A percentile compares a stretch with the other conserved stretches of the same genome.
Evolutionary conservation across 2,113 vertebrate genomes (phyloP).

Genomic region (Aythya baeri): DNA sequence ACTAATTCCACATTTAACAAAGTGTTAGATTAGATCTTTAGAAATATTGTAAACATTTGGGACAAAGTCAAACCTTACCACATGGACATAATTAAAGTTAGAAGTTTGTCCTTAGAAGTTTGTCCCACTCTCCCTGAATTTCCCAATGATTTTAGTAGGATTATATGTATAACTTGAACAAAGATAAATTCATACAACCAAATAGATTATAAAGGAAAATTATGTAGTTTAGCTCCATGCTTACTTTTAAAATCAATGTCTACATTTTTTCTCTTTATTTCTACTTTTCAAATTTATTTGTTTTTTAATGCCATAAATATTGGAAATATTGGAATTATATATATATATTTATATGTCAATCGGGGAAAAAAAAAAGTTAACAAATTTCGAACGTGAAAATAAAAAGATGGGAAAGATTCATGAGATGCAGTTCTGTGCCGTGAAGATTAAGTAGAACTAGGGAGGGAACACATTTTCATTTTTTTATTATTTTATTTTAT

Average conservation of each 20-base stretch:
- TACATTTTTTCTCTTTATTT: neutral
- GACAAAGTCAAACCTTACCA: neutral
- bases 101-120: neutral
- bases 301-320: neutral
- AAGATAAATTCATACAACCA: neutral
- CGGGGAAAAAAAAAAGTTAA: neutral
- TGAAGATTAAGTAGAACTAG: slow-evolving; percentile 20
- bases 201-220: neutral
- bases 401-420: neutral
- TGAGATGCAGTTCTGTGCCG: neutral
- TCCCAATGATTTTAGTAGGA: neutral
- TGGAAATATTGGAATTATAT: neutral
- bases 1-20: neutral
- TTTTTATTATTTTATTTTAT: neutral
- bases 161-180: neutral
- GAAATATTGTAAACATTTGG: neutral
- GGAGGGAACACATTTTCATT: neutral
- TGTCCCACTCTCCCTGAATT: neutral
- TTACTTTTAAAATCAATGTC: neutral
- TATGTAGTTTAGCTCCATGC: rapidly evolving
- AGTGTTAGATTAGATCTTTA: neutral
- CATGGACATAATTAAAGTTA: neutral
- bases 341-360: neutral
- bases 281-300: neutral
- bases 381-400: neutral